A percentile compares a stretch with the other conserved stretches of the same genome.
Evolutionary conservation across 2,797 vertebrate species (phyloP).

Genomic region (Champsocephalus esox): DNA sequence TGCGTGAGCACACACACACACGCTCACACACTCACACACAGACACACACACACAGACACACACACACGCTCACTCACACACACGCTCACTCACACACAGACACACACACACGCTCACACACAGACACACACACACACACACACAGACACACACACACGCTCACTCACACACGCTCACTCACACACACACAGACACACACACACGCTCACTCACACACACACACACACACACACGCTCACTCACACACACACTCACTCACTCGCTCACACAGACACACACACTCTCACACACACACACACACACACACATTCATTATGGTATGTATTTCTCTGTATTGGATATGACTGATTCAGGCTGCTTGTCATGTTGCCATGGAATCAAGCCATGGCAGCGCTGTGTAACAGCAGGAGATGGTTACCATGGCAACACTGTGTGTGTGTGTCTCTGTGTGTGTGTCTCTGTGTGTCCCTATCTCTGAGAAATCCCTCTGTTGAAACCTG

Average conservation of each 20-base stretch:
- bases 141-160: constrained; percentile 17
- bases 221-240: not conserved
- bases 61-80: not conserved
- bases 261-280: not conserved
- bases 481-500: not conserved
- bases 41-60: too few species aligned
- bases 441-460: too few species aligned
- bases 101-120: constrained; percentile 1
- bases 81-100: constrained; percentile 16
- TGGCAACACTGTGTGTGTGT: constrained; percentile 37
- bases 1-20: constrained; percentile 79
- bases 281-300: constrained; percentile 1
- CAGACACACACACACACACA: not conserved
- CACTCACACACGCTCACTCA: not conserved
- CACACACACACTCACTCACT: constrained; percentile 16
- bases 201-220: not conserved
- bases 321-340: not conserved
- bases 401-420: constrained; percentile 59
- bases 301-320: not conserved
- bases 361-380: constrained; percentile 52
- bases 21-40: too few species aligned
- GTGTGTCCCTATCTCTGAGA: not conserved
- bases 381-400: constrained; percentile 42
- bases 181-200: constrained; percentile 5
- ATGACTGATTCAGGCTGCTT: not conserved